Base-by-base conservation (phyloP, 2,113 vertebrate genomes). In the Benitochromis conjunctus region DNA sequence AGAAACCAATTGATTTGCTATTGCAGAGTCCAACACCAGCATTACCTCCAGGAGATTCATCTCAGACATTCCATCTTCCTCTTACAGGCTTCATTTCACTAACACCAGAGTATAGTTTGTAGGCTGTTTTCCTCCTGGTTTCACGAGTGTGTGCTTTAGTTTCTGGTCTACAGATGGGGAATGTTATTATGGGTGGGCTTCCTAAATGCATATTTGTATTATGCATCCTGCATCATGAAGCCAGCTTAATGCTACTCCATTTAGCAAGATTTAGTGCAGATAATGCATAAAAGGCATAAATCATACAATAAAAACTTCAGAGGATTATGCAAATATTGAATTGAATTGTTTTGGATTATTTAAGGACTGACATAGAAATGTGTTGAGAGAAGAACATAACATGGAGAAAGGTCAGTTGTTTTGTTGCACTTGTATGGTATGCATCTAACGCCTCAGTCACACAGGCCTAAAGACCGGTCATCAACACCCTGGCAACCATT, bases 41-140 rank as follows among this genome's bases (percentile, higher is more conserved):
- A 16, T 56, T 31, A 53, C 79, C 57, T 62, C 16, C 43, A 51
- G 26, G 9, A 76, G 51, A 43, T 71, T 82, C 34, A 31, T 14
- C 7, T 29, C 0, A 69, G 21, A 19, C 62, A 29, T 56, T 56
- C 51, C 36, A 21, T 71, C 0, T 82, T 74, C 0, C 81, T 56
- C 62, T 82, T 57, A n/a, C 81, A 43, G 21, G 51, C 36, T 0
- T 82, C 16, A 0, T 55, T 71, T 55, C 34, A 71, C n/a, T 29
- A 34, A 34, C 14, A 54, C 34, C n/a, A 12, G 9, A 82, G 80
- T 55, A 8, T 24, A 41, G 34, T 41, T 80, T 84, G 64, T 54
- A 18, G 55, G 79, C 19, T 82, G 10, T 7, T 3, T 51, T 54
- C 57, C 41, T 26, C 66, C 14, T 71, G 2, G 10, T 53, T 29